Percentiles rank a stretch among this genome's conserved stretches.
phyloP scores from a whole-genome alignment of 2,113 vertebrate species.

The Tragelaphus strepsiceros region DNA sequence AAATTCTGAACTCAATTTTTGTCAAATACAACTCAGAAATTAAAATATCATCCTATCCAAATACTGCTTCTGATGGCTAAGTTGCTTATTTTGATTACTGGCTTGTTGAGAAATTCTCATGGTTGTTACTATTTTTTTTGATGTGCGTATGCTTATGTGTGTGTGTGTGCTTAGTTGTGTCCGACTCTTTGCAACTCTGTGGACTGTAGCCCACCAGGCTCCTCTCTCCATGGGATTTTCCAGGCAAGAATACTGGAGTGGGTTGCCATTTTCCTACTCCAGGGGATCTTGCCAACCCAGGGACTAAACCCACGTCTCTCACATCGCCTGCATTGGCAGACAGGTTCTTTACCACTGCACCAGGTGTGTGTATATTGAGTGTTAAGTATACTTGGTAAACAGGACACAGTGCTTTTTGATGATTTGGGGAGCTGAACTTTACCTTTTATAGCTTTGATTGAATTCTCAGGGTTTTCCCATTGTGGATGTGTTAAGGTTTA shows the following conservation, averaged over 20 bases:
- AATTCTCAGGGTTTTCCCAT: neutral
- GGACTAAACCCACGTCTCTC: neutral
- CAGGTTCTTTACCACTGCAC: neutral
- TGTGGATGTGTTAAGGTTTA: neutral
- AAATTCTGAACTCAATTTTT: neutral
- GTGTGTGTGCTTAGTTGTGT: neutral
- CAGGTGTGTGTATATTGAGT: neutral
- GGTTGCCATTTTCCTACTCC: neutral
- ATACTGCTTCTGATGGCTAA: neutral
- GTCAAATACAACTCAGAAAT: neutral
- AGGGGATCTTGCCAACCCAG: neutral
- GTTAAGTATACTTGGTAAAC: neutral
- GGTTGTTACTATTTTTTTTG: neutral
- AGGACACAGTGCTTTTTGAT: neutral
- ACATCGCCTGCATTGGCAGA: neutral
- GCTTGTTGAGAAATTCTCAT: neutral
- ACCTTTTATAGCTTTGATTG: neutral
- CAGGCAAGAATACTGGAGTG: neutral
- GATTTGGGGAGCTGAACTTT: neutral
- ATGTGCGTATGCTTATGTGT: neutral
- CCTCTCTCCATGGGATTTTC: neutral
- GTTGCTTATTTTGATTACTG: neutral
- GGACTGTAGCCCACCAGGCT: neutral
- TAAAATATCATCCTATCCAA: neutral
- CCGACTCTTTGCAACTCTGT: neutral